phyloP scores from a whole-genome alignment of 1,140 invertebrate genomes.

The Penaeus chinensis region DNA sequence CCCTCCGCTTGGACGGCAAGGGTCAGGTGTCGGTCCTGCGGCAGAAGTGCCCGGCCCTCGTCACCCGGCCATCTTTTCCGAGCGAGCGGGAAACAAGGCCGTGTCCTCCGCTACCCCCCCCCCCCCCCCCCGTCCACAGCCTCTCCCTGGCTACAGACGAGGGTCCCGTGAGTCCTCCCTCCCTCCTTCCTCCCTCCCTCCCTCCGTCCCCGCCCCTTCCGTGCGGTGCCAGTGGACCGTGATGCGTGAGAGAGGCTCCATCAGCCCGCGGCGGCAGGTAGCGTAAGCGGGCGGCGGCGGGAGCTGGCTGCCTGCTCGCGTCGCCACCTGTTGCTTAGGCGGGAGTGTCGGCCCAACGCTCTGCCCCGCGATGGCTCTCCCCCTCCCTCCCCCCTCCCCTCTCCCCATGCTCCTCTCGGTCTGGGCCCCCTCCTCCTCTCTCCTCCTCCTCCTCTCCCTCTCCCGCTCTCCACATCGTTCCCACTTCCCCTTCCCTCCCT shows the following conservation, averaged over 20 bases:
- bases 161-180: background rate
- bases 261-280: background rate
- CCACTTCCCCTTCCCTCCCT: background rate
- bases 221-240: background rate
- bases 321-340: constrained; percentile 23
- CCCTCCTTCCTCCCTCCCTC: background rate
- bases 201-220: background rate
- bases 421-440: background rate
- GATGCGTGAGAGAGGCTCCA: background rate
- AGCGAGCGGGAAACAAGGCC: background rate
- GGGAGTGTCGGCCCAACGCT: background rate
- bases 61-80: too few species aligned
- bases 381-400: background rate
- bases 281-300: background rate
- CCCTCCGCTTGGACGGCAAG: background rate
- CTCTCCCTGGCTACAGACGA: background rate
- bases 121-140: background rate
- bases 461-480: background rate
- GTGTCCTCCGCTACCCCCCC: constrained; percentile 7
- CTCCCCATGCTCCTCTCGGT: background rate
- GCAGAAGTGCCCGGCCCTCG: too few species aligned
- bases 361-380: constrained; percentile 11
- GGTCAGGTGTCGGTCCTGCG: too few species aligned
- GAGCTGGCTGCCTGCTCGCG: constrained; percentile 17
- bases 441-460: constrained; percentile 6